Conservation (phyloP, 1,140 invertebrate species). For the Ptiloglossa arizonensis region DNA sequence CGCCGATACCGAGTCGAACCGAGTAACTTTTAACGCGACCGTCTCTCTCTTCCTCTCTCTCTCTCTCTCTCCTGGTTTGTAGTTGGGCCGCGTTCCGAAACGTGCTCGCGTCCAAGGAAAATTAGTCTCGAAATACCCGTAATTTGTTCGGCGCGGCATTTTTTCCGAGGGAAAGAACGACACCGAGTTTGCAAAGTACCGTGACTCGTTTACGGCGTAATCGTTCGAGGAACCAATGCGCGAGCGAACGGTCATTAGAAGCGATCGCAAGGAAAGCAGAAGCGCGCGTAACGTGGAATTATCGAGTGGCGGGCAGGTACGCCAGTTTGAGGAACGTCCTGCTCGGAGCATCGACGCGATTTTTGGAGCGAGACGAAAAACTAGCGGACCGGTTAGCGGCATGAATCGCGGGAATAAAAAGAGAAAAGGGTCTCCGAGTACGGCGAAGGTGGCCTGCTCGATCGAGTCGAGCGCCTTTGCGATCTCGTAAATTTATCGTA, state of each 20-base stretch:
- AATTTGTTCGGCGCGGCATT: background rate
- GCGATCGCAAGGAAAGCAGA: constrained; percentile 27
- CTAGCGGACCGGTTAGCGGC: constrained; percentile 25
- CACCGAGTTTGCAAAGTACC: background rate
- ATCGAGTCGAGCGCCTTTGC: constrained; percentile 11
- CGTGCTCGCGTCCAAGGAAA: background rate
- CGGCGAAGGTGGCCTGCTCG: constrained; percentile 8
- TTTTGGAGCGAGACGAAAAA: constrained; percentile 54
- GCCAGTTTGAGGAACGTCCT: constrained; percentile 2
- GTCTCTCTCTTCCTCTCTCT: too few relatives aligned
- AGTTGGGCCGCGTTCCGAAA: too few relatives aligned
- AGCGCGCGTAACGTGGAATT: constrained; percentile 25
- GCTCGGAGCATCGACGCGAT: constrained; percentile 33
- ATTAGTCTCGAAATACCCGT: background rate
- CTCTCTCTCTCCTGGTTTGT: too few relatives aligned
- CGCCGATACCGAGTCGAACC: background rate
- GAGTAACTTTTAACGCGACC: background rate
- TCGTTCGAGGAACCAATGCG: background rate
- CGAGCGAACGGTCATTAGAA: background rate
- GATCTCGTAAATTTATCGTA: constrained; percentile 37
- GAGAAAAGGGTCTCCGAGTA: background rate
- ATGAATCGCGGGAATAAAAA: constrained; percentile 24
- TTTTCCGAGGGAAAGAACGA: background rate
- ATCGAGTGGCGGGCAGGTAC: constrained; percentile 24
- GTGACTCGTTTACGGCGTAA: background rate